Percentiles rank a stretch among this genome's conserved stretches.
Conservation (phyloP, 2,888 invertebrate species). For the Odontocerum albicorne region DNA sequence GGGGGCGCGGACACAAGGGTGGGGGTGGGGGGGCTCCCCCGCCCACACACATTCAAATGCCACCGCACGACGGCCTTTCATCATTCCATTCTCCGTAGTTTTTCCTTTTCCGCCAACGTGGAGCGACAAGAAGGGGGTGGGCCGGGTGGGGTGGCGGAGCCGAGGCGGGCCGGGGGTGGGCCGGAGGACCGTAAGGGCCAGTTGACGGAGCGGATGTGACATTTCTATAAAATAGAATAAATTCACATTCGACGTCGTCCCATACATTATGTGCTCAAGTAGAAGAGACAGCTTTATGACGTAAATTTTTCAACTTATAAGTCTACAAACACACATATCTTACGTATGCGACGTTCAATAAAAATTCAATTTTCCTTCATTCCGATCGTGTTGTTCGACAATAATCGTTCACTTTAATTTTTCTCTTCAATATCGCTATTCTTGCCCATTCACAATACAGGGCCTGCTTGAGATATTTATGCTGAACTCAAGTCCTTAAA, state of each 20-base stretch:
- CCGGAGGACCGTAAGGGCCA: slow-evolving; percentile 38
- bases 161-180: slow-evolving; percentile 36
- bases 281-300: neutral
- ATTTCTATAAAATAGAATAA: slow-evolving; percentile 22
- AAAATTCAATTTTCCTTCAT: neutral
- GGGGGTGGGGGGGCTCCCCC: slow-evolving; percentile 47
- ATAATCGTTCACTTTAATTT: no score
- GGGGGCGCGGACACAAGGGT: slow-evolving; percentile 40
- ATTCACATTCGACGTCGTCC: slow-evolving; percentile 11
- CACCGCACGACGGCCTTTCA: slow-evolving; percentile 36
- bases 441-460: no score
- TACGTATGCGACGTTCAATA: neutral
- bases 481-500: no score
- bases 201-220: slow-evolving; percentile 32
- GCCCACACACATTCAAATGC: slow-evolving; percentile 38
- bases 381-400: no score
- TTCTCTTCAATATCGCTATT: no score
- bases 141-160: slow-evolving; percentile 12
- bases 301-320: slow-evolving; percentile 2
- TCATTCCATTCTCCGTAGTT: slow-evolving; percentile 40
- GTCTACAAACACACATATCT: slow-evolving; percentile 2
- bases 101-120: slow-evolving; percentile 39
- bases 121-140: slow-evolving; percentile 24
- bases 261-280: neutral
- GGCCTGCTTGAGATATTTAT: no score